Conservation (phyloP, 2,113 vertebrate species). For the Periophthalmodon schlosseri region DNA sequence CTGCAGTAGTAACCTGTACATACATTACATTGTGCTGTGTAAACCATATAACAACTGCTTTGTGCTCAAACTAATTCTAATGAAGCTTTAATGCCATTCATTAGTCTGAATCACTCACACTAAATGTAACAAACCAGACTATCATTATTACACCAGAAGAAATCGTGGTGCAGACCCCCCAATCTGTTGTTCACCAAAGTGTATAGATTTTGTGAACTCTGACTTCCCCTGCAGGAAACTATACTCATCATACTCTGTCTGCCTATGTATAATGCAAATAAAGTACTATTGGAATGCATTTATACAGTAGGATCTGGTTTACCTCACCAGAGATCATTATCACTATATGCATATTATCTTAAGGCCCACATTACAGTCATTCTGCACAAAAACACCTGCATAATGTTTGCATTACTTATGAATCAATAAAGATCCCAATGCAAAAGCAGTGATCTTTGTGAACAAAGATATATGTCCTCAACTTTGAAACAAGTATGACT, state of each 20-base stretch:
- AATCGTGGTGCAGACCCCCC: constrained; percentile 27
- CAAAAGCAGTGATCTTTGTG: constrained; percentile 33
- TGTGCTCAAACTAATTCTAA: constrained; percentile 36
- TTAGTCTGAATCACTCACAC: constrained; percentile 34
- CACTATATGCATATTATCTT: constrained; percentile 43
- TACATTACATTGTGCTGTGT: constrained; percentile 36
- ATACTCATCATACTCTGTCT: constrained; percentile 58
- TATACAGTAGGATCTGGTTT: neutral
- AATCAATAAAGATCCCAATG: constrained; percentile 36
- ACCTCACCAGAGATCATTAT: constrained; percentile 41
- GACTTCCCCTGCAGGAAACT: constrained; percentile 24
- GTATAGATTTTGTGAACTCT: constrained; percentile 52
- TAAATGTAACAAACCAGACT: constrained; percentile 51
- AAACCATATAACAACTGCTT: constrained; percentile 58
- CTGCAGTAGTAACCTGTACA: constrained; percentile 63
- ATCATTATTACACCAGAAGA: constrained; percentile 25
- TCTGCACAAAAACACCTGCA: constrained; percentile 29
- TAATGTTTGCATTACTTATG: constrained; percentile 63
- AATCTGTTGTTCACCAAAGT: constrained; percentile 52
- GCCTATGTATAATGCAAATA: constrained; percentile 42
- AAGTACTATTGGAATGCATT: neutral
- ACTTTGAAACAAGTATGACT: constrained; percentile 43
- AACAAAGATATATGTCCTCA: constrained; percentile 54
- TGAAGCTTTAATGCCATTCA: constrained; percentile 41
- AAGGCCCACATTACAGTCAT: constrained; percentile 38